A percentile compares a stretch with the other conserved stretches of the same genome.
phyloP scores from a whole-genome alignment of 2,888 invertebrate species.

The Anthophora plumipes region DNA sequence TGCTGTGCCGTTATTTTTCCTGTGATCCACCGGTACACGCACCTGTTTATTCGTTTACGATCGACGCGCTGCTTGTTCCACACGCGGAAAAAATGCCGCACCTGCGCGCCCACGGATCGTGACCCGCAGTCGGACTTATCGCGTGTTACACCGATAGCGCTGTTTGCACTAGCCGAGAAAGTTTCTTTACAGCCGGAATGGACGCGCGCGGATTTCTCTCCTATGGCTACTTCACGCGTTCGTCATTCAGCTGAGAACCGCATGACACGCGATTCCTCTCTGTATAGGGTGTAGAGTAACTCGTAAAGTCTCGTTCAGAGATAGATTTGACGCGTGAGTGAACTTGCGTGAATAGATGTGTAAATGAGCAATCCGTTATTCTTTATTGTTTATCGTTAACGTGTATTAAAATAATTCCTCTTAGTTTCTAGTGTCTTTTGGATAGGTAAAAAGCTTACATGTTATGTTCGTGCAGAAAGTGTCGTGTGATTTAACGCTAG shows the following conservation, averaged over 20 bases:
- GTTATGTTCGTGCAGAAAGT: no score
- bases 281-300: neutral
- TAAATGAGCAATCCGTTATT: neutral
- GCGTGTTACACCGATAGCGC: conserved; percentile 66
- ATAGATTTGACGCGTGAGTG: neutral
- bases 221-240: conserved; percentile 70
- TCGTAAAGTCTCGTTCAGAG: neutral
- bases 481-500: no score
- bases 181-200: conserved; percentile 65
- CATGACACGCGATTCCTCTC: conserved; percentile 5
- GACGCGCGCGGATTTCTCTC: conserved; percentile 75
- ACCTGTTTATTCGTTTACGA: conserved; percentile 66
- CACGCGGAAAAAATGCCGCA: conserved; percentile 50
- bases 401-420: no score
- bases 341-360: neutral
- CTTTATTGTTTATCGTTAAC: no score
- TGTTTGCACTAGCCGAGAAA: conserved; percentile 68
- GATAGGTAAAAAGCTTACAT: no score
- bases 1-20: conserved; percentile 34
- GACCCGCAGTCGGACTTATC: conserved; percentile 70
- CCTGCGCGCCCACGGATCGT: conserved; percentile 66
- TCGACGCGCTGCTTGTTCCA: conserved; percentile 30
- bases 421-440: no score
- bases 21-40: conserved; percentile 36
- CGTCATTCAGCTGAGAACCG: conserved; percentile 25